Base-by-base conservation (phyloP, 2,888 invertebrate species). In the Oscheius onirici region DNA sequence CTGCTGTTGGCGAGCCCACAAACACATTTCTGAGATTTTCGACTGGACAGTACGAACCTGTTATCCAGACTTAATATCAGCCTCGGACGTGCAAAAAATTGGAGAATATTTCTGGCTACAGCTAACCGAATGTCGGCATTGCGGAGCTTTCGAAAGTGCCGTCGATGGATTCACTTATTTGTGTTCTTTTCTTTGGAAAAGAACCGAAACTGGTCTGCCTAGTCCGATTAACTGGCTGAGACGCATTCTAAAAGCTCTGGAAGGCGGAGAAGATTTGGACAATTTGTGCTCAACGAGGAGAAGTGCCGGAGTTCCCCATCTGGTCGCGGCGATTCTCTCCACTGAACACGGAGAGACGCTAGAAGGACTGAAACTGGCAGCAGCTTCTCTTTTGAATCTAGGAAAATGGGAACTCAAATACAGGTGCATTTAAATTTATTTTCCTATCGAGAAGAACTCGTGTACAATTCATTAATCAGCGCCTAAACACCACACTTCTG, bases 81-180 rank as follows among this genome's bases (percentile, higher is more conserved):
- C 46, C 46, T 11, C 43, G 15, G 55, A 43, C 1, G 55, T 82
- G 43, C 41, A 71, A 11, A 65, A 72, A 41, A 87, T 89, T 49
- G 88, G 88, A 1, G 76, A 86, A 3, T 89, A 87, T 79, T 88
- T 88, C 61, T 85, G 87, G 76, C 77, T 79, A 11, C 87, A 88
- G 61, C 78, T 91, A 73, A 87, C 90, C 51, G 89, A 90, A 72
- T 93, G 94, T 0, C 94, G 94, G 88, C 97, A 97, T 89, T 91
- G 95, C 73, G 97, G 97, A 1, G 97, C 97, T n/a, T 96, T 97
- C 88, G 97, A 97, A 87, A 94, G 95, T 88, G 95, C 94, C 0
- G 94, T 94, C 86, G 92, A 94, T 13, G 96, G 95, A 0, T 96
- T 96, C 89, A 91, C 92, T 1, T 91, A 92, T 84, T 89, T 95